Conservation (phyloP, 2,888 invertebrate genomes). For the Caenorhabditis drosophilae region DNA sequence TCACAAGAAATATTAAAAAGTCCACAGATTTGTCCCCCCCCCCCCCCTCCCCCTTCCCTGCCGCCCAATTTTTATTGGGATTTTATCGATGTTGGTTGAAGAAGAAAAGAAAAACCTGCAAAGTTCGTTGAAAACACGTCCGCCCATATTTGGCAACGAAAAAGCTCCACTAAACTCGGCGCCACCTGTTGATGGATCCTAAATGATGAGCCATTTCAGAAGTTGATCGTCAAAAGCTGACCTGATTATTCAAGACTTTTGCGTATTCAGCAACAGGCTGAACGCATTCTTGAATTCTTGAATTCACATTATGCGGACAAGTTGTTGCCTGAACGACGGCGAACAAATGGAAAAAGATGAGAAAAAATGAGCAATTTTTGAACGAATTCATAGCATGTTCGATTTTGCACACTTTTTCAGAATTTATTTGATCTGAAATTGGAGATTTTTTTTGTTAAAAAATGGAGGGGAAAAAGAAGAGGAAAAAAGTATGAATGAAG, state of each 20-base stretch:
- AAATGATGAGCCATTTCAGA: conserved; percentile 3
- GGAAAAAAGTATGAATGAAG: background rate
- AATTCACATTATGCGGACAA: conserved; percentile 56
- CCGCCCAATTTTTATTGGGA: too few species aligned
- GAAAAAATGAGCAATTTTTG: too few species aligned
- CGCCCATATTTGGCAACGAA: conserved; percentile 65
- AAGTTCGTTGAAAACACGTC: conserved; percentile 65
- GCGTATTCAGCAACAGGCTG: conserved; percentile 69
- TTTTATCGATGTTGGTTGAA: too few species aligned
- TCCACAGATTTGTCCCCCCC: too few species aligned
- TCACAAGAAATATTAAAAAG: too few species aligned
- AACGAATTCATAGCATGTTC: too few species aligned
- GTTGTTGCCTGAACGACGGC: conserved; percentile 7
- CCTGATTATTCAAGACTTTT: conserved; percentile 64
- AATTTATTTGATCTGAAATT: too few species aligned
- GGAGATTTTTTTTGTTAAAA: background rate
- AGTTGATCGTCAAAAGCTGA: conserved; percentile 4
- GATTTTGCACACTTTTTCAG: too few species aligned
- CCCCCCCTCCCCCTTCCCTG: too few species aligned
- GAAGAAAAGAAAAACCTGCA: conserved; percentile 57
- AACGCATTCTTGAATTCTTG: conserved; percentile 66
- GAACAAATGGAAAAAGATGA: background rate
- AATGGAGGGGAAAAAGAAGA: background rate
- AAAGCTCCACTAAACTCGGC: conserved; percentile 57
- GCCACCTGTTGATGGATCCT: conserved; percentile 24